These are phyloP conservation scores for Lepidostoma basale DNA, from an alignment of 1,140 invertebrate genomes.

Conservation along the genomic window DNA sequence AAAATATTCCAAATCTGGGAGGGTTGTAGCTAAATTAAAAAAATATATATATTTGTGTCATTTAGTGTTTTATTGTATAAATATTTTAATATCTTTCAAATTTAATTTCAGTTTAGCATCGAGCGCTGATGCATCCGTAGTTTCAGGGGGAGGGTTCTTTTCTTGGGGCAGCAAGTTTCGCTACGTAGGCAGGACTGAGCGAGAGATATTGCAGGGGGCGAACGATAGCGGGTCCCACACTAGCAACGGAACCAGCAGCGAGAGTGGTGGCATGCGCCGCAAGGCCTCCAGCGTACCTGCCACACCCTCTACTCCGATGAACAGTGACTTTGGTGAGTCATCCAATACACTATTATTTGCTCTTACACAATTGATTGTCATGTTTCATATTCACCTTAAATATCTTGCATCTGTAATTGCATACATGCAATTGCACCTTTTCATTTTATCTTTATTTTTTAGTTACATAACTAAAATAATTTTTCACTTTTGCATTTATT, in stretches of 20 bases:
- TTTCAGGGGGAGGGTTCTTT: constrained; percentile 92
- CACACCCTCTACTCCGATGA: constrained; percentile 80
- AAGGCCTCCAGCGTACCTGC: constrained; percentile 85
- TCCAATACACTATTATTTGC: too few relatives aligned
- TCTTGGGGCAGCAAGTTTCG: constrained; percentile 94
- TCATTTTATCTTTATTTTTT: too few relatives aligned
- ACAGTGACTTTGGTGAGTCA: constrained; percentile 64
- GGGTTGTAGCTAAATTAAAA: too few relatives aligned
- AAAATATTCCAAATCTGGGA: too few relatives aligned
- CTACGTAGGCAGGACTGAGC: constrained; percentile 86
- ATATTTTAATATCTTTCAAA: constrained; percentile 36
- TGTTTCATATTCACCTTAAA: too few relatives aligned
- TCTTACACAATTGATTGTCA: too few relatives aligned
- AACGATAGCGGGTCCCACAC: constrained; percentile 24
- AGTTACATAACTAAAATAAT: too few relatives aligned
- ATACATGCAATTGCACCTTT: too few relatives aligned
- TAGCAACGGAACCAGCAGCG: constrained; percentile 59
- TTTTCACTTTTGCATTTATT: too few relatives aligned
- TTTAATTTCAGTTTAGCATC: constrained; percentile 73
- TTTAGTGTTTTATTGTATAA: background rate
- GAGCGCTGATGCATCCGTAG: constrained; percentile 84
- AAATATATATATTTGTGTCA: background rate
- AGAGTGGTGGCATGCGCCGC: constrained; percentile 68
- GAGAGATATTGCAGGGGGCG: constrained; percentile 73
- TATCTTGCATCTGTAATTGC: too few relatives aligned